Percentiles rank a stretch among this genome's conserved stretches.
Conservation (phyloP, 1,140 invertebrate genomes). For the Sarcophaga peregrina region DNA sequence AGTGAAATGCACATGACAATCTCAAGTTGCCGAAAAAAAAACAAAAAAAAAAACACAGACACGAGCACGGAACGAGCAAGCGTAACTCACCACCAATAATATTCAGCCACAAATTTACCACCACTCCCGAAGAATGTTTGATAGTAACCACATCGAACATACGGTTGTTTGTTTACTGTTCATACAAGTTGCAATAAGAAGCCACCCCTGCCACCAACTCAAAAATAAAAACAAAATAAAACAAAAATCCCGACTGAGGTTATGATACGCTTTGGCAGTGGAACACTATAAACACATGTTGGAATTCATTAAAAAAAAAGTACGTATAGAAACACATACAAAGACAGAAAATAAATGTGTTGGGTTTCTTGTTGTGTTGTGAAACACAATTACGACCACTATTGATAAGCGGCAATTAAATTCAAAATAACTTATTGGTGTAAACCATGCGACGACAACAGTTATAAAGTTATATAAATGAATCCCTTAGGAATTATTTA, state of each 20-base stretch:
- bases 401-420: too few species aligned
- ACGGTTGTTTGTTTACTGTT: not conserved
- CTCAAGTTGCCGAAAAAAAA: not conserved
- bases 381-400: too few species aligned
- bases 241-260: not conserved
- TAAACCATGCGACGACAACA: too few species aligned
- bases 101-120: not conserved
- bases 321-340: too few species aligned
- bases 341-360: too few species aligned
- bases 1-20: conserved; percentile 38
- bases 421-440: too few species aligned
- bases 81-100: conserved; percentile 30
- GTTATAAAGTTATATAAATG: too few species aligned
- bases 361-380: too few species aligned
- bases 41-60: not conserved
- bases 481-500: too few species aligned
- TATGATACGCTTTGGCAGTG: not conserved
- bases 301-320: too few species aligned
- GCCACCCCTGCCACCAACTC: not conserved
- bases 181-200: not conserved
- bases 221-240: not conserved
- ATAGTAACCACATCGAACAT: not conserved
- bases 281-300: not conserved
- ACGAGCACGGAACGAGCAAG: not conserved
- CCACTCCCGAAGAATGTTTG: not conserved